phyloP scores from a whole-genome alignment of 2,113 vertebrate genomes.

The Lagopus leucura region DNA sequence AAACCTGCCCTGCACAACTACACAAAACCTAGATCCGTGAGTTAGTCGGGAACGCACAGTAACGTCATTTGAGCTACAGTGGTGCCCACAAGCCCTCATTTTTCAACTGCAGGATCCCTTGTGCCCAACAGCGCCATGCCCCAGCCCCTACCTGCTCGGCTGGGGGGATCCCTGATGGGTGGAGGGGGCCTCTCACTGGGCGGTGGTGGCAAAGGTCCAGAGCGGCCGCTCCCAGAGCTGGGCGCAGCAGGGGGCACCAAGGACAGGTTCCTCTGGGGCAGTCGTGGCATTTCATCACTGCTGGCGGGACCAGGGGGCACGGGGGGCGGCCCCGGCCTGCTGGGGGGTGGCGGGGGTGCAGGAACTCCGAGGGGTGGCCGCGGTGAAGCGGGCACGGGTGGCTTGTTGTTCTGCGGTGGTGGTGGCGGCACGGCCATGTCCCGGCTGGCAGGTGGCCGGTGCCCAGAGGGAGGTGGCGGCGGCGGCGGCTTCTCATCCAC shows the following conservation, averaged over 20 bases:
- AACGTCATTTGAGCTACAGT: rapidly evolving
- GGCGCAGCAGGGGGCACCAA: constrained; percentile 77
- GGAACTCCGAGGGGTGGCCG: constrained; percentile 62
- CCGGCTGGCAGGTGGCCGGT: constrained; percentile 77
- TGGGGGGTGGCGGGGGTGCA: constrained; percentile 80
- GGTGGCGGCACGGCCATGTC: constrained; percentile 81
- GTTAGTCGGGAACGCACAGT: background rate
- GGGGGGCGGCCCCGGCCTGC: constrained; percentile 83
- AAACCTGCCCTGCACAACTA: background rate
- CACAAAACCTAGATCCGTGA: background rate
- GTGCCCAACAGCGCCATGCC: background rate
- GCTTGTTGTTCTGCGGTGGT: constrained; percentile 81
- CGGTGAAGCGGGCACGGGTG: constrained; percentile 74
- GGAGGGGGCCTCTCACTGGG: constrained; percentile 90
- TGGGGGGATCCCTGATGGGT: constrained; percentile 83
- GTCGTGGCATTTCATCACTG: constrained; percentile 86
- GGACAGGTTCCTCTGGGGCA: constrained; percentile 89
- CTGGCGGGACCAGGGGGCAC: constrained; percentile 76
- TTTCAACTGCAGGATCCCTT: background rate
- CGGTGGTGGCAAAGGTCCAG: constrained; percentile 88
- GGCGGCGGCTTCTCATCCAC: constrained; percentile 74
- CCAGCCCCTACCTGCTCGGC: constrained; percentile 84
- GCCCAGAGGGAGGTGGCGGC: constrained; percentile 76
- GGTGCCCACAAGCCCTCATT: rapidly evolving
- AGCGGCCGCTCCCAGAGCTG: constrained; percentile 61